Base-by-base conservation (phyloP, 1,140 invertebrate genomes). In the Anagrus nilaparvatae region DNA sequence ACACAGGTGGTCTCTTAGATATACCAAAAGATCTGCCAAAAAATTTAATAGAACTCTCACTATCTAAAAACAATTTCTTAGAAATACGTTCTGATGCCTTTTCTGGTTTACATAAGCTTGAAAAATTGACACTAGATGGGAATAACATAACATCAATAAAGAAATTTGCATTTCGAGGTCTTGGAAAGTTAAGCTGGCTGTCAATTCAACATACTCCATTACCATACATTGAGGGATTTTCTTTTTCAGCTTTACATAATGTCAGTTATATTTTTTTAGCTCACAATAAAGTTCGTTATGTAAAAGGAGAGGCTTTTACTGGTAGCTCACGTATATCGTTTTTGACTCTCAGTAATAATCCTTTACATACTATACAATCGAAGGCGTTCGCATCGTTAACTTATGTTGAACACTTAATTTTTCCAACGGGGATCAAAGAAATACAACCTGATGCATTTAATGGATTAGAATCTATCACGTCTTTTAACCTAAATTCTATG, bases 121-220 rank as follows among this genome's bases (percentile, higher is more conserved):
- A 78, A 23, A 84, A 84, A 43, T 73, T 88, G 12, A 79, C 75
- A 2, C 67, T 89, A 33, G 84, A 89, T 60, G 78, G 79, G 39
- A 88, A 87, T 61, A 85, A 86, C 58, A 83, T 89, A 32, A 75
- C 79, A 2, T 66, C 72, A 5, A 85, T 89, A 49, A 81, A 81
- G 47, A 79, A 82, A 14, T 87, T 88, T 58, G 85, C 85, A 17
- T 88, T 89, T 58, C 74, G 84, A 10, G 85, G 85, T 0, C 60
- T 89, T 17, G 79, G 76, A 2, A 75, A 78, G 2, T 69, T 89
- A 2, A 72, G 76, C 29, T 82, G 86, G 49, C 69, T 89, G 2
- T 85, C 82, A 46, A 86, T 89, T 39, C 84, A 87, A 53, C 77
- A 87, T 34, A 87, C 84, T 0, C 82, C 84, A 0, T 61, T 89